These are phyloP conservation scores for Hydrozoanthus gracilis DNA, from an alignment of 92 coral and sea anemone species.

Conservation along the genomic window DNA sequence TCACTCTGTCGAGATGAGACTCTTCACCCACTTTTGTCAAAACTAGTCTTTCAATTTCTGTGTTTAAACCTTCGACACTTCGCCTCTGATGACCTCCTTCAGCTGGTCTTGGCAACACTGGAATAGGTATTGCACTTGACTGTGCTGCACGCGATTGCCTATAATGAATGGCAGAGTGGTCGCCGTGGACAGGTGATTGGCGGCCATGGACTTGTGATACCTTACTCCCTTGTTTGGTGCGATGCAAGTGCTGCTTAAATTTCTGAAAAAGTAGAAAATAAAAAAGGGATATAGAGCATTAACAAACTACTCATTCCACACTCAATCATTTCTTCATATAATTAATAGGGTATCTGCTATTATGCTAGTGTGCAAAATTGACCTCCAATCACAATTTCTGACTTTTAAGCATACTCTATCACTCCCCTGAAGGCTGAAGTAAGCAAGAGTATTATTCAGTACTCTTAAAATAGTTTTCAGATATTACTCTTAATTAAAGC, in stretches of 20 bases:
- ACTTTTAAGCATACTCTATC: too few relatives aligned
- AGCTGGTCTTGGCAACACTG: conserved; percentile 75
- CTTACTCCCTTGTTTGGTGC: conserved; percentile 91
- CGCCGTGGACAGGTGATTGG: conserved; percentile 92
- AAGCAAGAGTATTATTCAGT: too few relatives aligned
- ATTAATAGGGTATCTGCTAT: too few relatives aligned
- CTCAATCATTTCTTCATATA: background rate
- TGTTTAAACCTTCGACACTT: conserved; percentile 89
- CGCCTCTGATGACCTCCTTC: conserved; percentile 77
- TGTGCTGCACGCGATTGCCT: conserved; percentile 61
- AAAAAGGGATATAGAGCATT: too few relatives aligned
- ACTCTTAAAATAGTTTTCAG: too few relatives aligned
- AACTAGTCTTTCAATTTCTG: conserved; percentile 88
- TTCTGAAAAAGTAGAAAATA: conserved; percentile 54
- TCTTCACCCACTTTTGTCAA: conserved; percentile 65
- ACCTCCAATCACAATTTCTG: too few relatives aligned
- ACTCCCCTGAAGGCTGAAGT: too few relatives aligned
- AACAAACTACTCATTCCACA: background rate
- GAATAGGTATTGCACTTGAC: conserved; percentile 91
- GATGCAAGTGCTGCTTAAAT: conserved; percentile 77
- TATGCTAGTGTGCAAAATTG: too few relatives aligned
- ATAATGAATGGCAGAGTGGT: conserved; percentile 85
- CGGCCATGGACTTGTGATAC: conserved; percentile 83
- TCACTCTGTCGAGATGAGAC: conserved; percentile 44
- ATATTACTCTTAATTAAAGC: too few relatives aligned